Base-by-base conservation (phyloP, 2,113 vertebrate genomes). In the Mugil cephalus region DNA sequence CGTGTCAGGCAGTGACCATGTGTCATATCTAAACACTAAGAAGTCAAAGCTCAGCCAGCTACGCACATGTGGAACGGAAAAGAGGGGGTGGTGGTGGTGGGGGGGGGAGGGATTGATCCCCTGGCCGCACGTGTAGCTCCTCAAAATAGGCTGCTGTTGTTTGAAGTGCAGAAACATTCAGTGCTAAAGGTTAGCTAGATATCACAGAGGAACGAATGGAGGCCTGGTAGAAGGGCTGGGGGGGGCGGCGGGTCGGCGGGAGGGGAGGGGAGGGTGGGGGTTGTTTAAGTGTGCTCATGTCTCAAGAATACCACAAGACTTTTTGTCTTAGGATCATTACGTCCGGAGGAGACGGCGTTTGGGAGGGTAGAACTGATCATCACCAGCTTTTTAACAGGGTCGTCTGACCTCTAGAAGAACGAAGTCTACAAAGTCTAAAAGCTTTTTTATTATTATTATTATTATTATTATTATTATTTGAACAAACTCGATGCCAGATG, bases 371-470 rank as follows among this genome's bases (percentile, higher is more conserved):
- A 77, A 89, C 72, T 87, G 91, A 90, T 90, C 79, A 88, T 91
- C 87, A 93, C 91, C 89, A 90, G 87, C 87, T 88, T 91, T 86
- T 82, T 74, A 81, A 92, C 70, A 39, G 9, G 85, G 79, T 90
- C 84, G 50, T 47, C 53, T 76, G 90, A 91, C 88, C 88, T 85
- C 52, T 69, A 89, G 87, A 86, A 71, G 87, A 92, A 93, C 87
- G 92, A 93, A 89, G 72, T 79, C 69, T 59, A 93, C 87, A 92
- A 93, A 89, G 72, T 79, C 69, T 59, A 73, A 80, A 83, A 62
- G 53, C 13, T 68, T 77, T 69, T 65, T 42, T 64, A 1, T 46
- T 86, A 83, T 75, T 75, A 39, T 77, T 56, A 55, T 69, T 10
- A 77, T 90, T 87, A 1, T 46, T 86, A 83, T 75, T 75, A 39